A percentile compares a stretch with the other conserved stretches of the same genome.
Evolutionary conservation across 2,888 invertebrate genomes (phyloP).

Genomic region (Ormyrus thymus): DNA sequence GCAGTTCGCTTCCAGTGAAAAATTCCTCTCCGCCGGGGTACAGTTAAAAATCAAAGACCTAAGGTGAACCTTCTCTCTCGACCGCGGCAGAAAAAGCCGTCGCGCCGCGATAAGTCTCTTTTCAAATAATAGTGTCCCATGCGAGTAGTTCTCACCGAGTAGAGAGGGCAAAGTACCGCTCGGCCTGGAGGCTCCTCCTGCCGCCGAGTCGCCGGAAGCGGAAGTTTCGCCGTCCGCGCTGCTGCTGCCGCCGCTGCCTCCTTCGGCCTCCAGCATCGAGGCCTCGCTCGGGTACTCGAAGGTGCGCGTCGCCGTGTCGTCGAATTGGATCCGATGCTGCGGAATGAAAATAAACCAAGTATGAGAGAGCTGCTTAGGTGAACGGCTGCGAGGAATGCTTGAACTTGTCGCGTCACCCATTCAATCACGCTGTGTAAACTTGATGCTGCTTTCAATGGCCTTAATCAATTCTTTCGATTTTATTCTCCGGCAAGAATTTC

Average conservation of each 20-base stretch:
- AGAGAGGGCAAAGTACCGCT: slow-evolving; percentile 57
- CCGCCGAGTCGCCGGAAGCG: slow-evolving; percentile 65
- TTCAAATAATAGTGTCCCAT: slow-evolving; percentile 52
- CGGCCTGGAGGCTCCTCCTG: slow-evolving; percentile 58
- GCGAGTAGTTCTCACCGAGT: slow-evolving; percentile 51
- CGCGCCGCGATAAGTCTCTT: slow-evolving; percentile 19
- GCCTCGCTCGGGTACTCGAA: slow-evolving; percentile 96
- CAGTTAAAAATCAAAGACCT: slow-evolving; percentile 30
- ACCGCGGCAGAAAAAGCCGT: not conserved
- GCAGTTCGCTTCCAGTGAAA: slow-evolving; percentile 21
- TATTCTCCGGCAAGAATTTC: too few species aligned
- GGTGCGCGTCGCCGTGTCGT: slow-evolving; percentile 89
- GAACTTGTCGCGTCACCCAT: too few species aligned
- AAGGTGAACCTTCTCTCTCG: not conserved
- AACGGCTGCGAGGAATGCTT: too few species aligned
- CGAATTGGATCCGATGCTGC: slow-evolving; percentile 92
- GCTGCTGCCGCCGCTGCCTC: slow-evolving; percentile 77
- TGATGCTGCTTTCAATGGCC: too few species aligned
- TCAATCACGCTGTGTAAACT: too few species aligned
- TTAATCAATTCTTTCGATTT: too few species aligned
- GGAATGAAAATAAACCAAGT: slow-evolving; percentile 60
- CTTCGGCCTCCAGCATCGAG: slow-evolving; percentile 78
- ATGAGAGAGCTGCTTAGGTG: not conserved
- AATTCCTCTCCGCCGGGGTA: slow-evolving; percentile 21
- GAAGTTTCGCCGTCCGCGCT: slow-evolving; percentile 69